Conservation (phyloP, 2,113 vertebrate genomes). For the Coptodon rendalli region DNA sequence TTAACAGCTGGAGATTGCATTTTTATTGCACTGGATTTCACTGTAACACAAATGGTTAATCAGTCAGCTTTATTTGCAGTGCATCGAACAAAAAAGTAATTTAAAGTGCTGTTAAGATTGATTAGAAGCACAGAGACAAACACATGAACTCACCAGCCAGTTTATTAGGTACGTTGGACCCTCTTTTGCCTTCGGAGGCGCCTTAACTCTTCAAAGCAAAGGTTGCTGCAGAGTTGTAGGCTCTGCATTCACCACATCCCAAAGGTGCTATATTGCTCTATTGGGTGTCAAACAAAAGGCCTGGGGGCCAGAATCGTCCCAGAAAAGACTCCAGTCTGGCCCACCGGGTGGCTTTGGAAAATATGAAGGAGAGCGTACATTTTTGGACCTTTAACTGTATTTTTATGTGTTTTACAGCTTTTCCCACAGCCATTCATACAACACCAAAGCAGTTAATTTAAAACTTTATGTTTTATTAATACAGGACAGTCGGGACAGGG, state of each 20-base stretch:
- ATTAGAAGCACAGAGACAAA: background rate
- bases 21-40: background rate
- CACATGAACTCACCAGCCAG: background rate
- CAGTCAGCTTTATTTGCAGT: background rate
- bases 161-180: background rate
- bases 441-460: background rate
- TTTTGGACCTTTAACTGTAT: background rate
- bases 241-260: background rate
- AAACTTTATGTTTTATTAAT: background rate
- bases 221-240: background rate
- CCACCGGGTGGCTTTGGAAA: background rate
- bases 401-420: background rate
- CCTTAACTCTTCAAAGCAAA: background rate
- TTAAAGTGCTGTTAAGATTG: background rate
- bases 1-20: background rate
- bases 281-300: background rate
- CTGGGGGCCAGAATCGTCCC: background rate
- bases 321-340: background rate
- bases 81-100: background rate
- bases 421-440: background rate
- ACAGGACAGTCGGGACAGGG: accelerated
- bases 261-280: background rate
- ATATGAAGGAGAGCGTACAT: accelerated
- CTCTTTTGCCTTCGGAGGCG: background rate
- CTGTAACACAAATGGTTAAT: background rate